Conservation (phyloP, 2,113 vertebrate genomes). For the Acanthochromis polyacanthus region DNA sequence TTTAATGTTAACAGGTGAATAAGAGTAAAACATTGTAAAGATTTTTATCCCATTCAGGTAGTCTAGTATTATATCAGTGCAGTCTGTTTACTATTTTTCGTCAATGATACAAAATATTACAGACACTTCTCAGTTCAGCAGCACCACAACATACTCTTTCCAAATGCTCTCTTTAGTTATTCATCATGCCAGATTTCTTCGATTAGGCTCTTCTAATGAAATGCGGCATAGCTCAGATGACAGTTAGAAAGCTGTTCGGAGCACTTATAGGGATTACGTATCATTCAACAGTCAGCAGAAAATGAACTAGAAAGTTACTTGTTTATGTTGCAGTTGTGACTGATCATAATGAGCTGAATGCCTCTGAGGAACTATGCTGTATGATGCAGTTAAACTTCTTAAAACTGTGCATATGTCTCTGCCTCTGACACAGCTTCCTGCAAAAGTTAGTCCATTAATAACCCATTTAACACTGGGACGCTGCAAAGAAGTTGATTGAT, state of each 20-base stretch:
- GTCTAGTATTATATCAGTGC: too few relatives aligned
- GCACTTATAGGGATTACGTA: not conserved
- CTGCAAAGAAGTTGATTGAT: slow-evolving; percentile 69
- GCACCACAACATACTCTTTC: not conserved
- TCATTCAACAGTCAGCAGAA: slow-evolving; percentile 2
- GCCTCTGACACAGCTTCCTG: slow-evolving; percentile 56
- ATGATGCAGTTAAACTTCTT: slow-evolving; percentile 26
- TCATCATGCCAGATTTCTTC: too few relatives aligned
- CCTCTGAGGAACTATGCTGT: not conserved
- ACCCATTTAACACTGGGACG: slow-evolving; percentile 70
- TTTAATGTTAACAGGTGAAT: too few relatives aligned
- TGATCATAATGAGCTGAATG: slow-evolving; percentile 31
- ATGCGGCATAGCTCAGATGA: not conserved
- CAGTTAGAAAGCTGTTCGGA: not conserved
- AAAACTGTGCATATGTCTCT: slow-evolving; percentile 55
- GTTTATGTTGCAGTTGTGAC: slow-evolving; percentile 5
- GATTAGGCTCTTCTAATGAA: too few relatives aligned
- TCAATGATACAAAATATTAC: not conserved
- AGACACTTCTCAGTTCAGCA: not conserved
- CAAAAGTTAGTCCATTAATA: slow-evolving; percentile 74
- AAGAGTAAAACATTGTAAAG: too few relatives aligned
- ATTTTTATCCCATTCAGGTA: too few relatives aligned
- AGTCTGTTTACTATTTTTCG: too few relatives aligned
- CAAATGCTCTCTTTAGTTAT: too few relatives aligned
- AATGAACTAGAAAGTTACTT: not conserved